Base-by-base conservation (phyloP, 2,113 vertebrate species). In the Tychaedon coryphoeus region DNA sequence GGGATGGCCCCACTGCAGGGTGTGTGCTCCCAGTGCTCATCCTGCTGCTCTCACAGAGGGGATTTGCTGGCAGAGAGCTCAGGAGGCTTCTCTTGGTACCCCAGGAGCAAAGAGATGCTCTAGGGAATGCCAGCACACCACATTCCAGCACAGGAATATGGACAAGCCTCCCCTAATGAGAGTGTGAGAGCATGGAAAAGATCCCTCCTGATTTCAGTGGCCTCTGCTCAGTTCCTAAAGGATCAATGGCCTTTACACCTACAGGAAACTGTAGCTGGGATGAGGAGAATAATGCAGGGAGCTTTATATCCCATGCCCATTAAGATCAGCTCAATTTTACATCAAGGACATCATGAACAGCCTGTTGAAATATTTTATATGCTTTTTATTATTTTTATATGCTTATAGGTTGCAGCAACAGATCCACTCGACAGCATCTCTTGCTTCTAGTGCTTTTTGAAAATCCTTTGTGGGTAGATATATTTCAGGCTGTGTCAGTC, bases 401-500 rank as follows among this genome's bases (percentile, higher is more conserved):
- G n/a, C 34, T 26, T 62, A 28, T 53, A 42, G 26, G 23, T 25
- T 80, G n/a, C 42, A 88, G 51, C 38, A 69, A 15, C 17, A 76
- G 67, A 73, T 76, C 53, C 42, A 38, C 54, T 79, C 45, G 34
- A 40, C 29, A 70, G 24, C 23, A 34, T 62, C 53, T 54, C 54
- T 75, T 79, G 45, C 25, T 33, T 88, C 45, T 38, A 50, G 34
- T 54, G 34, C 8, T 61, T 90, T 85, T 66, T 76, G 31, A 62
- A 95, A 77, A 77, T 72, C 50, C 24, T 74, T 82, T 86, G 42
- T 38, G 19, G 60, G 54, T 48, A 90, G 67, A 71, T 90, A 23
- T 11, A 51, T 80, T 95, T 95, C 71, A 83, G 56, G 64, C 67
- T 86, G 19, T 65, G 56, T 66, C 82, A 88, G 75, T 26, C 42